Evolutionary conservation across 2,797 vertebrate genomes (phyloP).

Genomic region (Darevskia mixta): DNA sequence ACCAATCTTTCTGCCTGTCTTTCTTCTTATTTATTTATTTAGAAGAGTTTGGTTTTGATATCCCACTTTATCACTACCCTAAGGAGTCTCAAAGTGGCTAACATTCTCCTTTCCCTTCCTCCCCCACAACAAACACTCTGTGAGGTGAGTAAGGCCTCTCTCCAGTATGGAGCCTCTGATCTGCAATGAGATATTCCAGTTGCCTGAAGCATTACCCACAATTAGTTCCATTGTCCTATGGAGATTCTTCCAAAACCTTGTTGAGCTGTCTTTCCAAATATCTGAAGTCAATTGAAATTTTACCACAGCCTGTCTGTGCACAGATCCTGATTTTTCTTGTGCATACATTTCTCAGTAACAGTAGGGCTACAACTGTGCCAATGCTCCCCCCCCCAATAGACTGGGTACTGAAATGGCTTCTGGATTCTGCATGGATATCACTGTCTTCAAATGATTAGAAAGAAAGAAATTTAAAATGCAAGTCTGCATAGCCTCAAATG

Average conservation of each 20-base stretch:
- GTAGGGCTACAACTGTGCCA: background rate
- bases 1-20: too few relatives aligned
- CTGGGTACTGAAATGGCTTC: background rate
- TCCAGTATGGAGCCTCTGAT: background rate
- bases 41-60: too few relatives aligned
- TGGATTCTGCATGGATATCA: background rate
- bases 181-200: background rate
- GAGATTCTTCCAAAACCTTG: background rate
- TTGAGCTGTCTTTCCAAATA: background rate
- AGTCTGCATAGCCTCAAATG: background rate
- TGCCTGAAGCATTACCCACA: background rate
- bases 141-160: too few relatives aligned
- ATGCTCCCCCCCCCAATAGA: too few relatives aligned
- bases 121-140: too few relatives aligned
- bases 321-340: background rate
- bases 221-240: background rate
- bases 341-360: background rate
- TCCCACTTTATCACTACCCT: too few relatives aligned
- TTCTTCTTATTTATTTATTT: too few relatives aligned
- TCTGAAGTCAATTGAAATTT: background rate
- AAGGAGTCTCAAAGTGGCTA: too few relatives aligned
- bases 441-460: background rate
- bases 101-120: too few relatives aligned
- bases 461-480: background rate
- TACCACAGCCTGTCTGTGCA: background rate